Conservation (phyloP, 2,888 invertebrate species). For the Ectemnius lituratus region DNA sequence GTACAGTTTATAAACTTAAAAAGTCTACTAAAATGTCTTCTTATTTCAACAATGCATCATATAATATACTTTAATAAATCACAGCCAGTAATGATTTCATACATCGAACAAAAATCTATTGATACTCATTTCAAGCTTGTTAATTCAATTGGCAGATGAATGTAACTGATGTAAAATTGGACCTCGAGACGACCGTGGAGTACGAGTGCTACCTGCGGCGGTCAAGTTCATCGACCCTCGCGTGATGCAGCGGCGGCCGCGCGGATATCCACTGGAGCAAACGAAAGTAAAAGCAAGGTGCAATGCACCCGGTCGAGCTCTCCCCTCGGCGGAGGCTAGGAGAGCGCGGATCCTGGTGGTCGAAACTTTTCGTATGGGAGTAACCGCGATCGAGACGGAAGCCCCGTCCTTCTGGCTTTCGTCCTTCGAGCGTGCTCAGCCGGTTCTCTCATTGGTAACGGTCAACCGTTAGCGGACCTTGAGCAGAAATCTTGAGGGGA, state of each 20-base stretch:
- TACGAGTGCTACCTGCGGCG: neutral
- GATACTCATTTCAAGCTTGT: too few relatives aligned
- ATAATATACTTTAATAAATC: too few relatives aligned
- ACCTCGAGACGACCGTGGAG: too few relatives aligned
- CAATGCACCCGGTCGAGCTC: neutral
- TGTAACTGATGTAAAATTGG: too few relatives aligned
- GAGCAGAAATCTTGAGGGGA: conserved; percentile 29
- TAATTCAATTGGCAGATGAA: too few relatives aligned
- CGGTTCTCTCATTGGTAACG: conserved; percentile 61
- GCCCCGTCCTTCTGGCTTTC: conserved; percentile 4
- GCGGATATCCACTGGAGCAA: neutral
- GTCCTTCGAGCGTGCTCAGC: conserved; percentile 30
- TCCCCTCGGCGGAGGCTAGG: neutral
- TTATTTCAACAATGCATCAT: too few relatives aligned
- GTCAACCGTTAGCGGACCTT: conserved; percentile 72
- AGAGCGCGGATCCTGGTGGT: neutral
- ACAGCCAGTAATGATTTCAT: too few relatives aligned
- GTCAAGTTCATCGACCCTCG: conserved; percentile 6
- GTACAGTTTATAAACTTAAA: too few relatives aligned
- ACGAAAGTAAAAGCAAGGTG: conserved; percentile 4
- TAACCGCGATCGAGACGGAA: conserved; percentile 1
- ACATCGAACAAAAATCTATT: too few relatives aligned
- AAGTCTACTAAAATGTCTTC: too few relatives aligned
- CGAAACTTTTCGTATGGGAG: neutral
- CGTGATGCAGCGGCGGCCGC: neutral